Evolutionary conservation across 2,113 vertebrate species (phyloP).

Genomic region (Nycticryphes semicollaris): DNA sequence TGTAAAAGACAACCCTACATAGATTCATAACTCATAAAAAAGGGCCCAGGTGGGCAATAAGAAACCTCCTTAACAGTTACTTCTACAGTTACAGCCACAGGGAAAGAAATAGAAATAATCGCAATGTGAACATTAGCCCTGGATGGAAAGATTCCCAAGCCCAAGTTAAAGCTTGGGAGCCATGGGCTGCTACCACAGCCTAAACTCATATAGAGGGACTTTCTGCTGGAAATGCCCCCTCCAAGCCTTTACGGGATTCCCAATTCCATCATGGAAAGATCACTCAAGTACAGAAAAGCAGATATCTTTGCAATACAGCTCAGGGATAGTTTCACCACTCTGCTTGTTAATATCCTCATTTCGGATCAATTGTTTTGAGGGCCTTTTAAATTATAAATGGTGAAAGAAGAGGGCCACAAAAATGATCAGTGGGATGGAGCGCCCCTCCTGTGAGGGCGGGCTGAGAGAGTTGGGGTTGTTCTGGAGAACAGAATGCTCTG

Average conservation of each 20-base stretch:
- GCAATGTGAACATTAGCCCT: background rate
- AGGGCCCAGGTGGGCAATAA: background rate
- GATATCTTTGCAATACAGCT: background rate
- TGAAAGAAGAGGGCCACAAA: background rate
- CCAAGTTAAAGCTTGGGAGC: background rate
- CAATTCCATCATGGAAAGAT: background rate
- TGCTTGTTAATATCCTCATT: background rate
- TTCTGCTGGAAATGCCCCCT: background rate
- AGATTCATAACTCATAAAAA: background rate
- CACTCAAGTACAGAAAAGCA: background rate
- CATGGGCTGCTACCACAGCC: background rate
- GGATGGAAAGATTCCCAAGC: background rate
- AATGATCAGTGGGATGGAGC: background rate
- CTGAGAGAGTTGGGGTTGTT: background rate
- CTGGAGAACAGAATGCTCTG: background rate
- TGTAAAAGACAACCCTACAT: background rate
- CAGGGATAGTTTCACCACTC: background rate
- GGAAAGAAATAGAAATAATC: background rate
- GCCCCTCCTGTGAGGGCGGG: background rate
- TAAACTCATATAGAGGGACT: background rate
- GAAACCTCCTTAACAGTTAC: background rate
- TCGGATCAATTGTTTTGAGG: fast-evolving
- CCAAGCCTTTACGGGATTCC: background rate
- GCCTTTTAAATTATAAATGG: background rate
- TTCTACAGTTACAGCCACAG: background rate